phyloP scores from a whole-genome alignment of 2,888 invertebrate genomes.

The Agrochola circellaris region DNA sequence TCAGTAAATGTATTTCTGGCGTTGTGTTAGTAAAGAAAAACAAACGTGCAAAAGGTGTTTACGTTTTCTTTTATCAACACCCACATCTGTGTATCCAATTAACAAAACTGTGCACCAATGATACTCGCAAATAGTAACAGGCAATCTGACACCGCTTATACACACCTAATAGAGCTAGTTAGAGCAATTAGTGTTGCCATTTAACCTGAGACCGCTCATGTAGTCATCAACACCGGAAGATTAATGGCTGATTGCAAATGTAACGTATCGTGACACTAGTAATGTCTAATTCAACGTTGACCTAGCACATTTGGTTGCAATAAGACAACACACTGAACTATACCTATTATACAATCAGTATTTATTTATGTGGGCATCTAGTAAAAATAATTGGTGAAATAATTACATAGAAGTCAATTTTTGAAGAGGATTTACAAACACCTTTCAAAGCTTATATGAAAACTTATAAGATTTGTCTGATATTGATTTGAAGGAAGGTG shows the following conservation, averaged over 20 bases:
- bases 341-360: neutral
- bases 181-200: constrained; percentile 33
- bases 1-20: neutral
- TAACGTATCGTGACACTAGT: constrained; percentile 24
- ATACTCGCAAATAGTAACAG: constrained; percentile 12
- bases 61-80: neutral
- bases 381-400: neutral
- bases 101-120: constrained; percentile 1
- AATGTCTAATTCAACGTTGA: constrained; percentile 32
- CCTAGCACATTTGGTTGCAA: constrained; percentile 31
- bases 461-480: neutral
- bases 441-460: neutral
- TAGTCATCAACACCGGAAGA: constrained; percentile 22
- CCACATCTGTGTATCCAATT: constrained; percentile 4
- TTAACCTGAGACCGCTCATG: constrained; percentile 20
- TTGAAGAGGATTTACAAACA: neutral
- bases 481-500: neutral
- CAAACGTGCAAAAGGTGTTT: constrained; percentile 2
- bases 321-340: neutral
- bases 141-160: constrained; percentile 32
- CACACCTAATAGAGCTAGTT: constrained; percentile 22
- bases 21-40: neutral
- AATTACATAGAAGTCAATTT: neutral
- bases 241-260: constrained; percentile 9
- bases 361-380: neutral